These are phyloP conservation scores for Bombus picipes DNA, from an alignment of 1,140 invertebrate species.

Conservation along the genomic window DNA sequence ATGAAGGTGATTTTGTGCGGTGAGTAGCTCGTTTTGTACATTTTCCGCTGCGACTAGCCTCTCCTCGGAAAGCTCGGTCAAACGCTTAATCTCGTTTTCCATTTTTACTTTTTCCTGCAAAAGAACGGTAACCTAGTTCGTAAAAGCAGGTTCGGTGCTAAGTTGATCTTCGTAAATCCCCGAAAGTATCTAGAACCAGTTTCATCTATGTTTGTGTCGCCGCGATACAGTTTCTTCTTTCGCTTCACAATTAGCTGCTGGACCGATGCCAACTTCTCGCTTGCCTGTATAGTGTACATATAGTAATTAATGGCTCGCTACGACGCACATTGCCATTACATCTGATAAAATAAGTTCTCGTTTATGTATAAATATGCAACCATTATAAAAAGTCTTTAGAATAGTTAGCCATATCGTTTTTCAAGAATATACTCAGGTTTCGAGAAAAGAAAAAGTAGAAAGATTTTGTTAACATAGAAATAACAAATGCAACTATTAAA, in stretches of 20 bases:
- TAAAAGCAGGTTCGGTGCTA: background rate
- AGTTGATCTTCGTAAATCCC: constrained; percentile 21
- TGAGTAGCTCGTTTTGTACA: constrained; percentile 74
- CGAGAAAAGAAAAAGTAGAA: background rate
- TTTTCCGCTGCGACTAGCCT: constrained; percentile 77
- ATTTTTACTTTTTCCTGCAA: constrained; percentile 82
- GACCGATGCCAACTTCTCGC: constrained; percentile 38
- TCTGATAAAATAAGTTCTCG: background rate
- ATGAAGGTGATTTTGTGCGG: constrained; percentile 67
- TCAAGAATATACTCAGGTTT: background rate
- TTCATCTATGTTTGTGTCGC: constrained; percentile 31
- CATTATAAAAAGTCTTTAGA: background rate
- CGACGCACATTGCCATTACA: constrained; percentile 11
- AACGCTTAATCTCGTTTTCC: constrained; percentile 77
- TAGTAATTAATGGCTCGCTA: constrained; percentile 40
- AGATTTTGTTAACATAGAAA: background rate
- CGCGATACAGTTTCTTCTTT: constrained; percentile 48
- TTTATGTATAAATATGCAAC: background rate
- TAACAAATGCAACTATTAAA: background rate
- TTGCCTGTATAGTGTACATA: background rate
- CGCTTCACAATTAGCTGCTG: constrained; percentile 57
- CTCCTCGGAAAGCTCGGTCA: constrained; percentile 75
- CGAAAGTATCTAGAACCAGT: constrained; percentile 26
- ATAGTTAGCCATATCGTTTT: too few species aligned
- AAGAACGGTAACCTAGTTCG: constrained; percentile 8